Evolutionary conservation across 2,797 vertebrate genomes (phyloP), one percentile per base, ranked within the genome.

Genomic region (Chloroceryle inda): DNA sequence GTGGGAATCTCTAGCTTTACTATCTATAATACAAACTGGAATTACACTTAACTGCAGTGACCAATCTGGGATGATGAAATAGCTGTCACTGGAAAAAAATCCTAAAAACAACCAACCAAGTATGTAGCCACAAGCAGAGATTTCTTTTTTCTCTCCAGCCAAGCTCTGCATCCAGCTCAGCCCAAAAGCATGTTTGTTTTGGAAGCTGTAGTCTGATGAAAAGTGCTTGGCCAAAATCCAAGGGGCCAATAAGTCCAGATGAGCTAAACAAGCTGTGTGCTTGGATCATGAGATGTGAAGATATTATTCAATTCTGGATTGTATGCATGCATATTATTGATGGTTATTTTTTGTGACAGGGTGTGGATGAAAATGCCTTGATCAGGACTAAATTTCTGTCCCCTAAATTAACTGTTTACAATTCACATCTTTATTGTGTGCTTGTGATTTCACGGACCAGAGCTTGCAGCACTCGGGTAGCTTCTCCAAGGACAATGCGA

Each of bases 141-240:
- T 79, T 76, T 83, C 67, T 94, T 94, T 75, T 72, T 94, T 73
- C 83, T 94, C 55, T 81, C 35, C 83, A 89, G 85, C 80, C 83
- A 95, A 95, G 37, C 6, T 69, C 50, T 86, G 73, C 44, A 85
- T 87, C 80, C 45, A 90, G 63, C 83, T 94, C 83, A 96, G 67
- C 47, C 71, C 58, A 59, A 95, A 96, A 90, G 80, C 61, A 90
- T 96, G 90, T 96, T 96, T 97, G 40, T 69, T 94, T 95, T 94
- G 93, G 92, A 97, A 96, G 80, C n/a, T 13, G 11, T 40, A 49
- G 71, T 24, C 88, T 91, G 88, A 47, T 96, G 92, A 96, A 95
- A 96, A 90, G 86, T 50, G 44, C 76, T 94, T 96, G 94, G 90
- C 59, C 59, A 61, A 88, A 94, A 90, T 86, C 90, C 88, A 97